Conservation (phyloP, 2,888 invertebrate genomes). For the Drosophila vallismaia region DNA sequence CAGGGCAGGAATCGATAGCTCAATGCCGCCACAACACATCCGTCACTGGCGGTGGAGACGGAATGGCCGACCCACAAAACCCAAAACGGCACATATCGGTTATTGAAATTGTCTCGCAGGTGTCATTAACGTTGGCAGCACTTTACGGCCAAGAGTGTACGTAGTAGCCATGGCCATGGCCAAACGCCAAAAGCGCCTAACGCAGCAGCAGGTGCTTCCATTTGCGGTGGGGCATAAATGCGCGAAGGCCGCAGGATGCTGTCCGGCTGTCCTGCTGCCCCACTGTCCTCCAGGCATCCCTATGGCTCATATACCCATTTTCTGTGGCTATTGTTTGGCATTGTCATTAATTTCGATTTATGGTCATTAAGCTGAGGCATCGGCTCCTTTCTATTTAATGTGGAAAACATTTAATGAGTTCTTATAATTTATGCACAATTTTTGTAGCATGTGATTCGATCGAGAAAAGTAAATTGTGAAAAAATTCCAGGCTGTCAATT, state of each 20-base stretch:
- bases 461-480: constrained; percentile 34
- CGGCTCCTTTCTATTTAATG: constrained; percentile 57
- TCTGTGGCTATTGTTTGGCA: constrained; percentile 36
- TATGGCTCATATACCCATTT: neutral
- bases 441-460: constrained; percentile 14
- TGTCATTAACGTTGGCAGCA: constrained; percentile 75
- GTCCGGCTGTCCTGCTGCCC: constrained; percentile 1
- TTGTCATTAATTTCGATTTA: constrained; percentile 78
- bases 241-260: constrained; percentile 35
- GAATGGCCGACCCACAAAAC: constrained; percentile 39
- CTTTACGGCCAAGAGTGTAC: constrained; percentile 38
- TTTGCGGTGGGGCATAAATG: constrained; percentile 63
- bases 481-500: constrained; percentile 50
- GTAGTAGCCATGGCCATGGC: constrained; percentile 11
- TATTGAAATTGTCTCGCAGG: constrained; percentile 80
- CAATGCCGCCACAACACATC: constrained; percentile 41
- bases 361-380: constrained; percentile 71
- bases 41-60: constrained; percentile 17
- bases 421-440: constrained; percentile 69
- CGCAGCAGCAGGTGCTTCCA: constrained; percentile 64
- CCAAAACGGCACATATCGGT: constrained; percentile 71
- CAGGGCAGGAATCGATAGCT: constrained; percentile 56
- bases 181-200: constrained; percentile 2
- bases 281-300: neutral
- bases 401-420: constrained; percentile 70